Percentiles rank a stretch among this genome's conserved stretches.
phyloP scores from a whole-genome alignment of 2,797 vertebrate genomes.

The Gadopsis bispinosus region DNA sequence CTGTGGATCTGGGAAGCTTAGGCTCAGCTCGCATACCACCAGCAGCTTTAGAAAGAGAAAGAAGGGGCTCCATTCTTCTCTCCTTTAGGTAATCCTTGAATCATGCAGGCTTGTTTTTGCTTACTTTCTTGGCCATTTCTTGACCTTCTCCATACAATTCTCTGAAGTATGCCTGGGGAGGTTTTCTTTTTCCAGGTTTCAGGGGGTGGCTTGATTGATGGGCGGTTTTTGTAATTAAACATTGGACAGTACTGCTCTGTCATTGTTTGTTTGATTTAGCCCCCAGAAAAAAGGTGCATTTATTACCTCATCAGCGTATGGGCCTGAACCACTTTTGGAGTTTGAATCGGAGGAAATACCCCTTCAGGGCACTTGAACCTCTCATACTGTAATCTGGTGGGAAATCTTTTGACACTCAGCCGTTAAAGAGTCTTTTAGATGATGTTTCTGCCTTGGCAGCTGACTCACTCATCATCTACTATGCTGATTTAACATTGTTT shows the following conservation, averaged over 20 bases:
- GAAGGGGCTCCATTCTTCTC: slow-evolving; percentile 42
- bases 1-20: slow-evolving; percentile 31
- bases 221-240: slow-evolving; percentile 27
- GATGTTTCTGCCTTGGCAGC: slow-evolving; percentile 30
- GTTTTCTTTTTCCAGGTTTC: slow-evolving; percentile 15
- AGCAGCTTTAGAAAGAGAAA: slow-evolving; percentile 26
- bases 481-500: slow-evolving; percentile 31
- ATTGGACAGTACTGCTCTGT: slow-evolving; percentile 14
- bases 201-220: slow-evolving; percentile 50
- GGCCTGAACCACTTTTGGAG: slow-evolving; percentile 12
- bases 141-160: slow-evolving; percentile 33
- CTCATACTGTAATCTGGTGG: slow-evolving; percentile 2
- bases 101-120: slow-evolving; percentile 36
- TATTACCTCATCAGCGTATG: slow-evolving; percentile 35
- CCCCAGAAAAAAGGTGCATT: slow-evolving; percentile 11
- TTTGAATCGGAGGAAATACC: slow-evolving; percentile 30
- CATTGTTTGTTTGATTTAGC: slow-evolving; percentile 47
- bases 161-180: slow-evolving; percentile 13
- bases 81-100: slow-evolving; percentile 58
- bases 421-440: slow-evolving; percentile 12
- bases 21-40: slow-evolving; percentile 40
- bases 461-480: slow-evolving; percentile 6
- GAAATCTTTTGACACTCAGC: slow-evolving; percentile 17
- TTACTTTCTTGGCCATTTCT: slow-evolving; percentile 39
- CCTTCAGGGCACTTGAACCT: slow-evolving; percentile 39